Conservation (phyloP, 2,797 vertebrate species). For the Melanotaenia boesemani region DNA sequence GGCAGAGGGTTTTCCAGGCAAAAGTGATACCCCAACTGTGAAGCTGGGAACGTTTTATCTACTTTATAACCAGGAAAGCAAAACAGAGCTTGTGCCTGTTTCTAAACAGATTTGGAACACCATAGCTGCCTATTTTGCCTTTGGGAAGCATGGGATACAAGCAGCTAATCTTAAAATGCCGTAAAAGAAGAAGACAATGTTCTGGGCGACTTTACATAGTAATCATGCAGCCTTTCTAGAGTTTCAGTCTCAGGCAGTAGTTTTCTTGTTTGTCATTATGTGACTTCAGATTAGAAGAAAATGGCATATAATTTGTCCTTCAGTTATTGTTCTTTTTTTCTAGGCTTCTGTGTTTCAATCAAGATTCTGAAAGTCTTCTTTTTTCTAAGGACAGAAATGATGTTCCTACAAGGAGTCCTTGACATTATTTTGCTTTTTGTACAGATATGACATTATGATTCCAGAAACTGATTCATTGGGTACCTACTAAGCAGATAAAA, state of each 20-base stretch:
- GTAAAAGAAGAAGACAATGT: not conserved
- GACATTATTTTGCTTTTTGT: constrained; percentile 18
- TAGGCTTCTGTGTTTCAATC: not conserved
- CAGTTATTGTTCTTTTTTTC: not conserved
- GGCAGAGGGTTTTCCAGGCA: not conserved
- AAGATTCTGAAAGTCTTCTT: not conserved
- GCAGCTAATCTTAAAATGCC: constrained; percentile 8
- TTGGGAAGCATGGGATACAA: not conserved
- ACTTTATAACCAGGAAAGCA: not conserved
- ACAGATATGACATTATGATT: constrained; percentile 24
- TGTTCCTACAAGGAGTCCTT: constrained; percentile 1
- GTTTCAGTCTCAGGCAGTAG: not conserved
- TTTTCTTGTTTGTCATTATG: not conserved
- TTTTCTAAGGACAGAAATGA: not conserved
- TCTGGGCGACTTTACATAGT: constrained; percentile 4
- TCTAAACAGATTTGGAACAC: not conserved
- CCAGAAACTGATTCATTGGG: constrained; percentile 29
- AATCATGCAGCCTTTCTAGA: not conserved
- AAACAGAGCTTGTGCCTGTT: not conserved
- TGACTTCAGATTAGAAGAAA: not conserved
- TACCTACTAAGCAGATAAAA: constrained; percentile 29
- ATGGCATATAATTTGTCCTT: not conserved
- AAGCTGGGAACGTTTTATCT: constrained; percentile 7
- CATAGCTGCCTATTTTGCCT: not conserved
- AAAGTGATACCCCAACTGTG: not conserved